Evolutionary conservation across 2,888 invertebrate genomes (phyloP), one percentile per base, ranked within the genome.

Genomic region (Cremastobaeus sp.): DNA sequence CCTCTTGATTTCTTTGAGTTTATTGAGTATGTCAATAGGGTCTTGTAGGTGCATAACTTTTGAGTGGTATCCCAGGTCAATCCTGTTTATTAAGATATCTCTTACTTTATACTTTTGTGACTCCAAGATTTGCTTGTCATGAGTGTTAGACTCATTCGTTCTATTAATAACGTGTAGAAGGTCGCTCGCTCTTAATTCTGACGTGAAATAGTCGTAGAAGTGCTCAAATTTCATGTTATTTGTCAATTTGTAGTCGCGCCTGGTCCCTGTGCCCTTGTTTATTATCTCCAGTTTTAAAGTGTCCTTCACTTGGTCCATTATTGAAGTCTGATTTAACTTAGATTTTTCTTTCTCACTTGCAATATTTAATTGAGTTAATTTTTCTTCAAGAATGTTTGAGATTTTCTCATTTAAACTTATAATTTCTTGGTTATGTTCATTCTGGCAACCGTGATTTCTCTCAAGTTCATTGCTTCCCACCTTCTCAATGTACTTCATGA

Each of bases 31-130:
- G 43, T 66, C 74, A 21, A 54, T 35, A 11, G 74, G 78, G 54
- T 78, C 71, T 54, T 66, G 57, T 18, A 76, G 48, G 2, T 64
- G 32, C 35, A 72, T 39, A 12, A 78, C 62, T 68, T 66, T 72
- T 2, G 74, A 66, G 45, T 77, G 66, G 52, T 77, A 76, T 35
- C 52, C 20, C 20, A 52, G 34, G 41, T 78, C 78, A 34, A 78
- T 11, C 30, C 52, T 55, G 25, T 78, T 76, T 17, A 77, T 74
- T 17, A 78, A 37, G 20, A 78, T 77, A 21, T 77, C 77, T 68
- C 76, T 65, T n/a, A 77, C 77, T 70, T 71, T 77, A 17, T 48
- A 76, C 18, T 39, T 59, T 20, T 76, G 76, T 48, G 69, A 60
- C 32, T 76, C 69, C 4, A 34, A n/a, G 12, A 11, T n/a, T 6